A percentile compares a stretch with the other conserved stretches of the same genome.
Conservation (phyloP, 1,140 invertebrate genomes). For the Phenacoccus solenopsis region DNA sequence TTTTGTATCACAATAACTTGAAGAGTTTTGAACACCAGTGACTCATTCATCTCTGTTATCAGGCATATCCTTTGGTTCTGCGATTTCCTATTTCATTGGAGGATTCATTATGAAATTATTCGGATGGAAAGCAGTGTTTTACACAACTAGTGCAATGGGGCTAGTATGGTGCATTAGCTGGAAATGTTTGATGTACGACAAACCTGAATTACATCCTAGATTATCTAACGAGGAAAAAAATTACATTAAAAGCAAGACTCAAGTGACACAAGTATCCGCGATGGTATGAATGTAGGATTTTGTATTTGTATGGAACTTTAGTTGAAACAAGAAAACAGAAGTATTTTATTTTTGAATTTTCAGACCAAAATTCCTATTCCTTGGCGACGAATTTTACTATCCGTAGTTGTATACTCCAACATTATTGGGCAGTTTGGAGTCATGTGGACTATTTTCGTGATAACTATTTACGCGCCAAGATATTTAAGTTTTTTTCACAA, state of each 20-base stretch:
- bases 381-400: neutral
- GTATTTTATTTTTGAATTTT: neutral
- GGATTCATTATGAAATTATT: constrained; percentile 47
- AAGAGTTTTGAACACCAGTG: neutral
- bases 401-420: neutral
- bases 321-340: too few species aligned
- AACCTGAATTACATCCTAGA: constrained; percentile 61
- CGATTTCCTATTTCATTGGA: constrained; percentile 53
- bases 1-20: neutral
- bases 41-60: too few species aligned
- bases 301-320: too few species aligned
- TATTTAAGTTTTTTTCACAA: neutral
- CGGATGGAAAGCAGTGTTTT: constrained; percentile 66
- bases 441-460: neutral
- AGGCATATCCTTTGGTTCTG: constrained; percentile 51
- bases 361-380: neutral
- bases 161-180: constrained; percentile 67
- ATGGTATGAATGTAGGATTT: too few species aligned
- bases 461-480: neutral
- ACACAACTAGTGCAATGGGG: constrained; percentile 48
- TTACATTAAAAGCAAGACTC: constrained; percentile 35
- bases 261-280: too few species aligned
- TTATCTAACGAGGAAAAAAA: constrained; percentile 54
- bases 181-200: constrained; percentile 58
- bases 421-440: neutral